Evolutionary conservation across 2,797 vertebrate species (phyloP), one percentile per base, ranked within the genome.

Genomic region (Acipenser oxyrinchus): DNA sequence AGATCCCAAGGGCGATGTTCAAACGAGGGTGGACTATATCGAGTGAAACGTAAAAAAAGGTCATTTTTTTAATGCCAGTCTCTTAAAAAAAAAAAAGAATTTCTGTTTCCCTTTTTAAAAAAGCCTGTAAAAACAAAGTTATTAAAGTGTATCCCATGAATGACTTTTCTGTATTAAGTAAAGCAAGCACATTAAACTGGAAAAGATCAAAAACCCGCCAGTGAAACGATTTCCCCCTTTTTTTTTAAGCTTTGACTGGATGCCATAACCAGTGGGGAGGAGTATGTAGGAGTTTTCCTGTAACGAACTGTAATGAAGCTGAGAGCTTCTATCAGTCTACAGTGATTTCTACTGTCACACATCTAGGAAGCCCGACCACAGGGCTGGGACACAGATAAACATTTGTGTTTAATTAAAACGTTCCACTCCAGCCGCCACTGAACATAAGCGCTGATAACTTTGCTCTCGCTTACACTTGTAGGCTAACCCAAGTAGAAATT

Each of bases 371-470:
- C 67, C 63, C 7, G 66, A 37, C 0, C 0, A 51, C 67, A 70
- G 72, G 77, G 64, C 75, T 81, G 76, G 70, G 69, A 73, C 75
- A 72, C 69, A 65, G 66, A 74, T 79, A 78, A 75, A 74, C 68
- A 65, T 78, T 78, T 77, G 11, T 23, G 55, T 72, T 72, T 79
- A 75, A 77, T 74, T 72, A 66, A 64, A 66, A 75, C 58, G 70
- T 75, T 75, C 71, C 69, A 69, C 67, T 69, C 49, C 58, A 70
- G 51, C 67, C 64, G 70, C 74, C 69, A 67, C 69, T 59, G 69
- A 65, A 69, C 69, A 70, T 63, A 59, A 70, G 71, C 48, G 52
- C 71, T 62, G 71, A 70, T 72, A 72, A 68, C 62, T 48, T 48
- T 60, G 58, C 18, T 55, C 60, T 60, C 73, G 63, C 55, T 65